These are phyloP conservation scores for Eilema griseolum DNA, from an alignment of 2,888 invertebrate species.

Conservation along the genomic window DNA sequence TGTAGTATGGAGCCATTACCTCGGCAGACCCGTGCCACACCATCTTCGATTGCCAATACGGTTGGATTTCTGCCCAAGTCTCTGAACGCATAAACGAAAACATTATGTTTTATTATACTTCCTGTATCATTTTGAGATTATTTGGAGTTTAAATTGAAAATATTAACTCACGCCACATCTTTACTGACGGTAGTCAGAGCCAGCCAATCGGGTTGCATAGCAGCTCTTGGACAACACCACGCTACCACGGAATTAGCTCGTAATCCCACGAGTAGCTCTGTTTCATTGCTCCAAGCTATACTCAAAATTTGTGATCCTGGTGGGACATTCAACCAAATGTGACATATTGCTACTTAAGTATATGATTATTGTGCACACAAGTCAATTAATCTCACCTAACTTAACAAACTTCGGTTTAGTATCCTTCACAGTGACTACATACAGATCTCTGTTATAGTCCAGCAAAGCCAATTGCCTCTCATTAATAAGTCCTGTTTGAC, in stretches of 20 bases:
- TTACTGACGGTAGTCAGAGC: conserved; percentile 78
- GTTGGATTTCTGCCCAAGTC: conserved; percentile 96
- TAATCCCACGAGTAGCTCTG: conserved; percentile 79
- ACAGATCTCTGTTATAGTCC: conserved; percentile 96
- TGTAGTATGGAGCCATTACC: conserved; percentile 96
- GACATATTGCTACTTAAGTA: background rate
- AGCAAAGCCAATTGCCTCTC: conserved; percentile 95
- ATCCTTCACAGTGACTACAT: conserved; percentile 91
- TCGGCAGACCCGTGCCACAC: conserved; percentile 93
- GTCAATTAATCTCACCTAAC: conserved; percentile 85
- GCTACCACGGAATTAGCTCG: conserved; percentile 78
- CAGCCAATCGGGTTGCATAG: conserved; percentile 78
- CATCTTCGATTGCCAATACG: conserved; percentile 93
- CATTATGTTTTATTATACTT: background rate
- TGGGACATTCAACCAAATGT: background rate
- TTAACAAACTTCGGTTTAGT: conserved; percentile 89
- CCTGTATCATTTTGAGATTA: background rate
- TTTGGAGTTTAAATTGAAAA: background rate
- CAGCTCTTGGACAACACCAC: conserved; percentile 81
- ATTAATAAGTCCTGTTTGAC: conserved; percentile 92
- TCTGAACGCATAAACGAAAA: conserved; percentile 69
- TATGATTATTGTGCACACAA: background rate
- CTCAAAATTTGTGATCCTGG: conserved; percentile 81
- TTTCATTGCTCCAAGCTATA: conserved; percentile 80
- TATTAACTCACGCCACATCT: conserved; percentile 71